A percentile compares a stretch with the other conserved stretches of the same genome.
Evolutionary conservation across 1,140 invertebrate species (phyloP).

Genomic region (Heterodera carotae): DNA sequence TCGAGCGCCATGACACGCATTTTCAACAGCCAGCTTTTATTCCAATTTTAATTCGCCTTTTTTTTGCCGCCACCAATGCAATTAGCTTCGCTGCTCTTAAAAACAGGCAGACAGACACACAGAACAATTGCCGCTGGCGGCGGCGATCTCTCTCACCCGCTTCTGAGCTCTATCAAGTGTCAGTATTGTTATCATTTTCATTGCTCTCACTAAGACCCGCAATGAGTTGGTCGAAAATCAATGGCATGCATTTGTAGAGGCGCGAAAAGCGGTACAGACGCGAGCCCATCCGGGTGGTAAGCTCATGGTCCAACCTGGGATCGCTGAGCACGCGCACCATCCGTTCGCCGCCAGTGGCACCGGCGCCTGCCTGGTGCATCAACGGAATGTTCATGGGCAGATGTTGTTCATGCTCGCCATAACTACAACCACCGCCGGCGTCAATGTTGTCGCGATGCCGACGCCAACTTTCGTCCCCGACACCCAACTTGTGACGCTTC

Average conservation of each 20-base stretch:
- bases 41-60: no score
- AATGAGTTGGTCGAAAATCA: slow-evolving; percentile 12
- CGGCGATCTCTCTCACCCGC: no score
- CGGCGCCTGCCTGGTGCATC: not conserved
- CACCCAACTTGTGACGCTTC: not conserved
- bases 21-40: no score
- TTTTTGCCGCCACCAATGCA: no score
- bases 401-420: not conserved
- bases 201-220: not conserved
- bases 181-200: not conserved
- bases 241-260: slow-evolving; percentile 17
- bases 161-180: no score
- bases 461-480: not conserved
- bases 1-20: no score
- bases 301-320: slow-evolving; percentile 29
- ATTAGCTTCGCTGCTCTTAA: no score
- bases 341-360: not conserved
- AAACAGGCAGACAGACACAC: no score
- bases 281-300: slow-evolving; percentile 17
- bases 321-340: slow-evolving; percentile 1
- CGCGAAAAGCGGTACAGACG: slow-evolving; percentile 14
- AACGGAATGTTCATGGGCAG: slow-evolving; percentile 12
- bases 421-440: no score
- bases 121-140: no score
- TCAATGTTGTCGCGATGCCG: no score